A percentile compares a stretch with the other conserved stretches of the same genome.
These are phyloP conservation scores for Syndactyla subalaris DNA, from an alignment of 2,797 vertebrate species.

Conservation along the genomic window DNA sequence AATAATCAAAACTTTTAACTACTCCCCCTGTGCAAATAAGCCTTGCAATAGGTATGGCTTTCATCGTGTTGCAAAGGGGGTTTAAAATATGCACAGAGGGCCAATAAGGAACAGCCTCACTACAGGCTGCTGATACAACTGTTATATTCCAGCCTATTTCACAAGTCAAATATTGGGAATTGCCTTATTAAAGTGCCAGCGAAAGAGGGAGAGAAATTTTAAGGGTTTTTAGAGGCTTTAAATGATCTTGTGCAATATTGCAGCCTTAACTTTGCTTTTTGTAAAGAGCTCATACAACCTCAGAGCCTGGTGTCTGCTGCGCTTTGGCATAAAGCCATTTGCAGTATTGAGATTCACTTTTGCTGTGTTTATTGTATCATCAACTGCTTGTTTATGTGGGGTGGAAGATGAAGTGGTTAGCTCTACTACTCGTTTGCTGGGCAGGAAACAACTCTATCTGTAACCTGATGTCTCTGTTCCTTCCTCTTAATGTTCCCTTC, in stretches of 20 bases:
- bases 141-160: constrained; percentile 30
- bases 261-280: constrained; percentile 5
- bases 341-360: background rate
- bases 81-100: constrained; percentile 38
- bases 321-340: constrained; percentile 18
- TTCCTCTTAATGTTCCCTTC: constrained; percentile 25
- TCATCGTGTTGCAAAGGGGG: background rate
- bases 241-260: constrained; percentile 28
- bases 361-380: constrained; percentile 19
- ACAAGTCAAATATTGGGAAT: constrained; percentile 54
- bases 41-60: constrained; percentile 43
- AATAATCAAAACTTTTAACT: constrained; percentile 60
- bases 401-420: constrained; percentile 33
- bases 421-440: constrained; percentile 7
- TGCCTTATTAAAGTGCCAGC: constrained; percentile 34
- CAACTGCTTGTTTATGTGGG: constrained; percentile 24
- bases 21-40: constrained; percentile 28
- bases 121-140: constrained; percentile 18
- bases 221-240: constrained; percentile 34
- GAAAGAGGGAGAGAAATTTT: constrained; percentile 21
- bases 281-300: background rate
- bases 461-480: constrained; percentile 11
- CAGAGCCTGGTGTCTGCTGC: background rate
- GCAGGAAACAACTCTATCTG: constrained; percentile 15
- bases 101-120: constrained; percentile 6